Base-by-base conservation (phyloP, 1,140 invertebrate genomes). In the Anastatus disparis region DNA sequence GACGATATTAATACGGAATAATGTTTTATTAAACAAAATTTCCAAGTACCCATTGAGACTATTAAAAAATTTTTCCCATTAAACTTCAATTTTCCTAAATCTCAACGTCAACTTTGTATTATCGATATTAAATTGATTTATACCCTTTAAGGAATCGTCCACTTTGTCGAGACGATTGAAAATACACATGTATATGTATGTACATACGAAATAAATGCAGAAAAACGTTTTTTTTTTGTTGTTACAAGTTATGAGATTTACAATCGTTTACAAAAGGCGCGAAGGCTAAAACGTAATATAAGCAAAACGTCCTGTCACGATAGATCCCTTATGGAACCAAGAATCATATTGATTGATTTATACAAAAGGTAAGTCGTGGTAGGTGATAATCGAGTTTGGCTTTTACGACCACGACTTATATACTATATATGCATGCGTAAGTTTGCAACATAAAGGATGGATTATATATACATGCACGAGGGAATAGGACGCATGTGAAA, bases 151-250 rank as follows among this genome's bases (percentile, higher is more conserved):
- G 50, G 68, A 70, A 63, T 70, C 59, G 68, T 70, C 68, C 59
- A 70, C 68, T 70, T 70, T 70, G 59, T 70, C 68, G 68, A 70
- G 67, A 35, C 59, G 68, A 70, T 70, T 70, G 68, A 70, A 70
- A 63, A 55, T 40, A 40, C 46, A 29, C n/a, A 56, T n/a, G n/a
- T n/a, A 63, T 63, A 40, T 35, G 52, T 46, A 27, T 24, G 48
- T n/a, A 9, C 29, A 29, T 17, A 10, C 31, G 67, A 63, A 40
- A 70, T 70, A 63, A 63, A 38, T 9, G 42, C 27, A 35, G 10
- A 35, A 35, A 2, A 17, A 9, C 55, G 31, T n/a, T n/a, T n/a
- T n/a, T n/a, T n/a, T n/a, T n/a, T n/a, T n/a, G n/a, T n/a, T n/a
- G n/a, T n/a, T n/a, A n/a, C n/a, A n/a, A n/a, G n/a, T n/a, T n/a